A percentile compares a stretch with the other conserved stretches of the same genome.
Evolutionary conservation across 1,140 invertebrate species (phyloP).

Genomic region (Bradysia coprophila): DNA sequence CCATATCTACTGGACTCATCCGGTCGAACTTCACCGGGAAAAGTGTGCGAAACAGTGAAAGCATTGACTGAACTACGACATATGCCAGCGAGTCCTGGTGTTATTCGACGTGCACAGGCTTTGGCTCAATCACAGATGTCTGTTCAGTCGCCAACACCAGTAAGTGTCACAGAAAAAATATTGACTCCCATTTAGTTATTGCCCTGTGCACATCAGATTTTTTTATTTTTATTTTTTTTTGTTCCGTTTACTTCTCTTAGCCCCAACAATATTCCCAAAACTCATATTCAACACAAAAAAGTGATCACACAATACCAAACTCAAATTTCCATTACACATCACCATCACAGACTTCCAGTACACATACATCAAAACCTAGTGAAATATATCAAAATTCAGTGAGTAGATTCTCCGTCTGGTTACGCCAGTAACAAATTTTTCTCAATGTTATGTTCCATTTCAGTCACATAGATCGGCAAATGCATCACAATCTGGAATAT

Average conservation of each 20-base stretch:
- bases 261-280: too few relatives aligned
- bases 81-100: conserved; percentile 65
- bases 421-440: too few relatives aligned
- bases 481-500: not conserved
- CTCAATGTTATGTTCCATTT: too few relatives aligned
- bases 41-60: conserved; percentile 74
- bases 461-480: not conserved
- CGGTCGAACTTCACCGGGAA: conserved; percentile 25
- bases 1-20: conserved; percentile 50
- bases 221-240: not conserved
- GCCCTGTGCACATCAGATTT: not conserved
- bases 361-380: too few relatives aligned
- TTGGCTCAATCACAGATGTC: not conserved
- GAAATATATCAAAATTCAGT: too few relatives aligned
- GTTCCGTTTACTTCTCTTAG: too few relatives aligned
- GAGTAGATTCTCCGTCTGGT: too few relatives aligned
- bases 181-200: not conserved
- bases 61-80: conserved; percentile 68
- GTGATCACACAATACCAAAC: too few relatives aligned
- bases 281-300: too few relatives aligned
- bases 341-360: too few relatives aligned
- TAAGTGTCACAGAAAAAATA: not conserved
- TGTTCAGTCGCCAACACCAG: not conserved
- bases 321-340: too few relatives aligned
- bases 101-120: conserved; percentile 29